These are phyloP conservation scores for Melipona beecheii DNA, from an alignment of 2,888 invertebrate genomes.

Conservation along the genomic window DNA sequence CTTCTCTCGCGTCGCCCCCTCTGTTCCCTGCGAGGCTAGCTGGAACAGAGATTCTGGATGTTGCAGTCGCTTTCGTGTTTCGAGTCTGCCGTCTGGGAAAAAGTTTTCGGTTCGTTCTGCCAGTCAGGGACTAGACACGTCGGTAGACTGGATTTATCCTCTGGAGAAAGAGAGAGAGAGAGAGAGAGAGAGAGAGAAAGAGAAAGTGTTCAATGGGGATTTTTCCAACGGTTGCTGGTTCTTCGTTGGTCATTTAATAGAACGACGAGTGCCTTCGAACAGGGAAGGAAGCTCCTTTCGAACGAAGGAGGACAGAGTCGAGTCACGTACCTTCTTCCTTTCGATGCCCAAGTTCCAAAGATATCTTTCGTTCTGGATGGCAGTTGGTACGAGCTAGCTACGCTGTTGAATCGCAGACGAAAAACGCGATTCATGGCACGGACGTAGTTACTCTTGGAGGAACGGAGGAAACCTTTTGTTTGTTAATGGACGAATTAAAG, in stretches of 20 bases:
- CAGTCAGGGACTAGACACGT: not conserved
- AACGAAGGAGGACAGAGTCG: not conserved
- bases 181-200: not conserved
- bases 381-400: not conserved
- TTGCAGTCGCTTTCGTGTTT: slow-evolving; percentile 27
- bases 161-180: not conserved
- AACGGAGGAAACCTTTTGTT: no score
- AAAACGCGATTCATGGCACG: no score
- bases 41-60: not conserved
- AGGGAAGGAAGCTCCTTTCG: not conserved
- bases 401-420: no score
- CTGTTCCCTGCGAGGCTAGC: slow-evolving; percentile 1
- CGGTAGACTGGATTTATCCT: not conserved
- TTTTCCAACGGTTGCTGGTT: slow-evolving; percentile 2
- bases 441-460: no score
- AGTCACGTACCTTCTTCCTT: not conserved
- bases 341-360: not conserved
- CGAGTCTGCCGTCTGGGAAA: slow-evolving; percentile 19
- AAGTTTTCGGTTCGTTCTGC: slow-evolving; percentile 32
- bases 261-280: not conserved
- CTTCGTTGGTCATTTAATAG: not conserved
- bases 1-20: slow-evolving; percentile 3
- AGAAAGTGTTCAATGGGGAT: slow-evolving; percentile 21
- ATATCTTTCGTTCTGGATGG: not conserved
- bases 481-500: no score